Conservation (phyloP, 2,113 vertebrate genomes). For the Rhineura floridana region DNA sequence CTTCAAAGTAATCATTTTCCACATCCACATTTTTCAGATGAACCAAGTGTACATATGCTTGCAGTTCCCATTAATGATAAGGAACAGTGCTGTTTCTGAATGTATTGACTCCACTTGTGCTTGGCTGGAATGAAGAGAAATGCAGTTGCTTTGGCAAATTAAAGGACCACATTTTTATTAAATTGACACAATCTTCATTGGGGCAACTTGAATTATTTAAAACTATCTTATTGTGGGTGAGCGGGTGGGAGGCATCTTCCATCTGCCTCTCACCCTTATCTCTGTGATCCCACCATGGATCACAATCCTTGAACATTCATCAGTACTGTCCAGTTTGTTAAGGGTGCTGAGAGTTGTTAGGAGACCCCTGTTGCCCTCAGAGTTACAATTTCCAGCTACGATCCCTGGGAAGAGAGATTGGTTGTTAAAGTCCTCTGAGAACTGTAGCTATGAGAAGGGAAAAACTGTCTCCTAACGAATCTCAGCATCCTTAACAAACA, state of each 20-base stretch:
- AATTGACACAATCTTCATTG: neutral
- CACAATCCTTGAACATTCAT: neutral
- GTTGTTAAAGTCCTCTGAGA: too few relatives aligned
- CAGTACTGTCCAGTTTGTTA: too few relatives aligned
- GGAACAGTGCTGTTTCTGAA: neutral
- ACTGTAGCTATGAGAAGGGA: too few relatives aligned
- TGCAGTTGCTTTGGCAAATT: neutral
- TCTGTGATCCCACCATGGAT: neutral
- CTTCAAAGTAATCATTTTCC: neutral
- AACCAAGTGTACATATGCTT: neutral
- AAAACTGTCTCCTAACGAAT: too few relatives aligned
- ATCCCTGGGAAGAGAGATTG: too few relatives aligned
- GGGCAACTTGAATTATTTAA: neutral
- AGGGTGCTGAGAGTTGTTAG: too few relatives aligned
- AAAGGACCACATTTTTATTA: neutral
- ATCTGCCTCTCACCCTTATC: neutral
- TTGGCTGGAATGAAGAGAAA: neutral
- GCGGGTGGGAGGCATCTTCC: neutral
- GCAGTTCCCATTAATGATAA: constrained; percentile 1
- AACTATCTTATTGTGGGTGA: neutral
- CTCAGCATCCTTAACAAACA: too few relatives aligned
- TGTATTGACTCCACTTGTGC: fast-evolving
- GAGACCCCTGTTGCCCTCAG: too few relatives aligned
- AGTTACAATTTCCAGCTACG: too few relatives aligned
- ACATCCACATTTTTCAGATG: fast-evolving